phyloP scores from a whole-genome alignment of 2,113 vertebrate species.

The Clarias gariepinus region DNA sequence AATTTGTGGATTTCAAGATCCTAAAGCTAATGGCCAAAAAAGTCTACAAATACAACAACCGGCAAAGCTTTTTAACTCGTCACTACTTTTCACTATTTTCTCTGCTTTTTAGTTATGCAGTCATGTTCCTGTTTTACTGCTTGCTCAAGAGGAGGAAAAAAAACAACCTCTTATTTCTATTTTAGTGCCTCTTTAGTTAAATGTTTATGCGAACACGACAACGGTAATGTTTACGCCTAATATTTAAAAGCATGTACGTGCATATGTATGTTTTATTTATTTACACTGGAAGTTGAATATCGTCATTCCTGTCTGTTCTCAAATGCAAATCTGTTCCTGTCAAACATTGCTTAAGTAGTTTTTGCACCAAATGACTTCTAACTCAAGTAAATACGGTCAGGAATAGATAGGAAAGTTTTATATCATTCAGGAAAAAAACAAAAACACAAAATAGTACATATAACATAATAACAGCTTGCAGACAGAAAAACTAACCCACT shows the following conservation, averaged over 20 bases:
- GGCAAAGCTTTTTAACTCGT: neutral
- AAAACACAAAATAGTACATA: neutral
- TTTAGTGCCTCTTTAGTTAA: neutral
- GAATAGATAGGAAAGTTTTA: neutral
- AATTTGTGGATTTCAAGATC: neutral
- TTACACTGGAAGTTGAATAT: neutral
- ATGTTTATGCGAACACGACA: neutral
- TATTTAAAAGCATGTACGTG: neutral
- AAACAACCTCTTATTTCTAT: neutral
- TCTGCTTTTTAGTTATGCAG: too few relatives aligned
- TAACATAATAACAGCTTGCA: neutral
- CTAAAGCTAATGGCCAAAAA: neutral
- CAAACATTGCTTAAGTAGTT: neutral
- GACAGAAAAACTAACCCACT: neutral
- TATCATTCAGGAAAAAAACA: neutral
- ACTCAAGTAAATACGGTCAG: neutral
- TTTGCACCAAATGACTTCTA: neutral
- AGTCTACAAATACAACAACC: neutral
- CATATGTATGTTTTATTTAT: neutral
- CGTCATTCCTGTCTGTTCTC: neutral
- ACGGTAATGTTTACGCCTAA: neutral
- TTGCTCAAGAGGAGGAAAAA: neutral
- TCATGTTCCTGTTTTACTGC: neutral
- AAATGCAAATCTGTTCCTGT: neutral
- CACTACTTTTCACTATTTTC: neutral